Conservation (phyloP, 2,888 invertebrate species). For the Xylocampa areola region DNA sequence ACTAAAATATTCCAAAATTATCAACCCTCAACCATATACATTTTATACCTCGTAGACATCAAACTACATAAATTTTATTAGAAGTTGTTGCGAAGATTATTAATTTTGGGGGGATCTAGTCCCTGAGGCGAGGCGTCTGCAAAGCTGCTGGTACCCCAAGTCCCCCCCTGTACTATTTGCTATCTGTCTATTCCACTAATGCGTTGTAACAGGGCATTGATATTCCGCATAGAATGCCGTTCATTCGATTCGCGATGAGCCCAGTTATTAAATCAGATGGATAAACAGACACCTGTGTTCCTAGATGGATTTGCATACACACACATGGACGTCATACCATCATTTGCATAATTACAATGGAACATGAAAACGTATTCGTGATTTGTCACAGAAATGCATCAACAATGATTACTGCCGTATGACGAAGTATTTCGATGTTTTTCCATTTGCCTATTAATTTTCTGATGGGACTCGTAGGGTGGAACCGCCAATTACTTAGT, state of each 20-base stretch:
- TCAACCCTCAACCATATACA: slow-evolving; percentile 33
- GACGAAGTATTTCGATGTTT: slow-evolving; percentile 46
- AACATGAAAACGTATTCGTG: slow-evolving; percentile 60
- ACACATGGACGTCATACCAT: slow-evolving; percentile 59
- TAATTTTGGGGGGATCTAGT: slow-evolving; percentile 39
- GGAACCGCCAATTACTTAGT: slow-evolving; percentile 57
- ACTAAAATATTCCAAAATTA: slow-evolving; percentile 18
- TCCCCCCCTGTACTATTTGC: slow-evolving; percentile 75
- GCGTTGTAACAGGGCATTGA: slow-evolving; percentile 79
- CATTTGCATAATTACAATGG: slow-evolving; percentile 76
- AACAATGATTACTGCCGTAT: slow-evolving; percentile 53
- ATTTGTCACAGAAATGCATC: slow-evolving; percentile 64
- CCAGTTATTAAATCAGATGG: slow-evolving; percentile 86
- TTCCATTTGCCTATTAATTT: slow-evolving; percentile 60
- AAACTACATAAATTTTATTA: slow-evolving; percentile 45
- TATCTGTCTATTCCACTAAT: slow-evolving; percentile 83
- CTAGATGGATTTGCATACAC: slow-evolving; percentile 70
- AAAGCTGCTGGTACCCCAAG: slow-evolving; percentile 46
- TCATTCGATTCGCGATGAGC: slow-evolving; percentile 81
- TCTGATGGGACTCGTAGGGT: slow-evolving; percentile 43
- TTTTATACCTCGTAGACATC: slow-evolving; percentile 37
- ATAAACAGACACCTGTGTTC: slow-evolving; percentile 82
- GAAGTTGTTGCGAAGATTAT: slow-evolving; percentile 48
- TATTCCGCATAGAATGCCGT: slow-evolving; percentile 79
- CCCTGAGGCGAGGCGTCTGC: slow-evolving; percentile 48